Percentiles rank a stretch among this genome's conserved stretches.
Evolutionary conservation across 2,113 vertebrate genomes (phyloP).

Genomic region (Notarius quadriscutis): DNA sequence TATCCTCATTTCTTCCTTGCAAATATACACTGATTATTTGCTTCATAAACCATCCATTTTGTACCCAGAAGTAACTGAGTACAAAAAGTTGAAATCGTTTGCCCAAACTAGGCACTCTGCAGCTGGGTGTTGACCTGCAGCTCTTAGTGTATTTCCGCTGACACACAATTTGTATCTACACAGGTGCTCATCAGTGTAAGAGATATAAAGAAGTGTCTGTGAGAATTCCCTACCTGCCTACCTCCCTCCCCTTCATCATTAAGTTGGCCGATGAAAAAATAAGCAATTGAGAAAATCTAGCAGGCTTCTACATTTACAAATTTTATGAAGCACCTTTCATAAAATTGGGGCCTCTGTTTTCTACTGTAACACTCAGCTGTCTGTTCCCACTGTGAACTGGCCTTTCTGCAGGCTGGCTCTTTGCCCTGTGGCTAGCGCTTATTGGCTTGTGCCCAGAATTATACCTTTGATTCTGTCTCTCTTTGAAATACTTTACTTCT

Average conservation of each 20-base stretch:
- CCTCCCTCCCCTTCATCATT: constrained; percentile 64
- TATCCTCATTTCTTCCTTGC: constrained; percentile 12
- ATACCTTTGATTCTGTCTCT: not conserved
- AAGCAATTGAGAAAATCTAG: constrained; percentile 53
- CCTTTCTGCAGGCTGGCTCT: constrained; percentile 32
- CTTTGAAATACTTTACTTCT: not conserved
- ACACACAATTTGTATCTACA: constrained; percentile 55
- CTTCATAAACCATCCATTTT: constrained; percentile 50
- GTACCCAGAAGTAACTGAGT: constrained; percentile 37
- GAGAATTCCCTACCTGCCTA: constrained; percentile 48
- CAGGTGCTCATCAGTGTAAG: constrained; percentile 66
- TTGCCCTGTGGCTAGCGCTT: constrained; percentile 14
- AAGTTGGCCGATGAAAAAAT: constrained; percentile 65
- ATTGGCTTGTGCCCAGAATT: constrained; percentile 5
- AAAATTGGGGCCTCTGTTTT: constrained; percentile 44
- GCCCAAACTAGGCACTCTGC: constrained; percentile 54
- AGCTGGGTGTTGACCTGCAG: constrained; percentile 46
- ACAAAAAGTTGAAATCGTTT: constrained; percentile 41
- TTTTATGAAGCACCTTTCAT: constrained; percentile 74
- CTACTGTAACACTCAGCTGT: constrained; percentile 50
- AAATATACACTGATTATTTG: constrained; percentile 34
- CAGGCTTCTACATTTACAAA: constrained; percentile 66
- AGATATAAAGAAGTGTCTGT: constrained; percentile 73
- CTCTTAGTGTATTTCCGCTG: constrained; percentile 44
- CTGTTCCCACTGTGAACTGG: constrained; percentile 40